Evolutionary conservation across 2,113 vertebrate genomes (phyloP).

Genomic region (Pomatostomus ruficeps): DNA sequence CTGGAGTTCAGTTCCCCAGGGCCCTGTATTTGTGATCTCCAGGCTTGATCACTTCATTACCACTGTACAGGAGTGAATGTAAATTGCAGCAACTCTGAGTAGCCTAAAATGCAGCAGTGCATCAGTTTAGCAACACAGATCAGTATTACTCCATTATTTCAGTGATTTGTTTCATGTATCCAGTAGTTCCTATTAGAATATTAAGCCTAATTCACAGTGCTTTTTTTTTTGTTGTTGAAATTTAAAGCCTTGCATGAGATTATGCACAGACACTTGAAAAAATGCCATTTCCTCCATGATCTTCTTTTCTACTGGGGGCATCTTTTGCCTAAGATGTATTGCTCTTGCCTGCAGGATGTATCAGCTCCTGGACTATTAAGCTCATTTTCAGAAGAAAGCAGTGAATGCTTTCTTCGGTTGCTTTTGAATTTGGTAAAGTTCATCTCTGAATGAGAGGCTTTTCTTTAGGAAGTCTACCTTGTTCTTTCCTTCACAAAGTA

Average conservation of each 20-base stretch:
- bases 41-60: background rate
- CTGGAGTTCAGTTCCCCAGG: background rate
- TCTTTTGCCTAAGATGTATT: background rate
- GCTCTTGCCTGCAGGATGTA: background rate
- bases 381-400: background rate
- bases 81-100: background rate
- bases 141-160: background rate
- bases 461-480: slow-evolving; percentile 21
- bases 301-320: background rate
- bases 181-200: background rate
- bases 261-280: background rate
- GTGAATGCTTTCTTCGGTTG: background rate
- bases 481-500: background rate
- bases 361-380: background rate
- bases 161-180: background rate
- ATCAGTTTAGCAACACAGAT: background rate
- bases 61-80: background rate
- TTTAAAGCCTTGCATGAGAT: background rate
- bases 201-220: background rate
- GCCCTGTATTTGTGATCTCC: background rate
- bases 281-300: background rate
- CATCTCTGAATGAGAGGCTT: background rate
- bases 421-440: slow-evolving; percentile 21
- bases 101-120: background rate
- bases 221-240: background rate